Percentiles rank a stretch among this genome's conserved stretches.
These are phyloP conservation scores for Drosophila pruinosa DNA, from an alignment of 1,140 invertebrate genomes.

Conservation along the genomic window DNA sequence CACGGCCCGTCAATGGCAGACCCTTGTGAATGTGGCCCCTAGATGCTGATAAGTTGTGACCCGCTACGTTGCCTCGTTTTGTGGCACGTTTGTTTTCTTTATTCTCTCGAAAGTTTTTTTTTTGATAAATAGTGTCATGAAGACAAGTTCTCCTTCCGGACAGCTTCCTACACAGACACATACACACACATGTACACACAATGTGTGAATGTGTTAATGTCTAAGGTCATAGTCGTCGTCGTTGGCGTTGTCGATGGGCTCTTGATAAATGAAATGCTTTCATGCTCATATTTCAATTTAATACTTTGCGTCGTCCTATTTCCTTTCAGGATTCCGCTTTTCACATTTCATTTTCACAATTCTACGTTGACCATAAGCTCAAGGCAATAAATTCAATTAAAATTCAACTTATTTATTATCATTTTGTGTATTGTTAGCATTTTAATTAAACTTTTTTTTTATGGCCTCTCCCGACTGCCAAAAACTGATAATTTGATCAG, in stretches of 20 bases:
- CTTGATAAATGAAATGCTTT: constrained; percentile 73
- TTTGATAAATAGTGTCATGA: constrained; percentile 56
- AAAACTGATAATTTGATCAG: background rate
- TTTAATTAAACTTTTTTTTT: constrained; percentile 38
- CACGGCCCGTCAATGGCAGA: constrained; percentile 67
- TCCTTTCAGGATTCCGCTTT: constrained; percentile 30
- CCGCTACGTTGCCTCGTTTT: constrained; percentile 45
- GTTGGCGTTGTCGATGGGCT: constrained; percentile 9
- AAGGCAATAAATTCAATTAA: constrained; percentile 63
- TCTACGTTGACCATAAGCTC: constrained; percentile 21
- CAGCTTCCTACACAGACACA: background rate
- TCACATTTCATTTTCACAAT: constrained; percentile 12
- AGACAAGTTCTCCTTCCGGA: background rate
- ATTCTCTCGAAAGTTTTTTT: constrained; percentile 31
- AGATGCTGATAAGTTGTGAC: constrained; percentile 72
- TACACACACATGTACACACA: constrained; percentile 2
- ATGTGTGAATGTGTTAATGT: constrained; percentile 75
- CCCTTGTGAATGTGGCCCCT: constrained; percentile 29
- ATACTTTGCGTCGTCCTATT: constrained; percentile 39
- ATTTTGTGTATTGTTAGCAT: constrained; percentile 16
- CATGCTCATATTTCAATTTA: constrained; percentile 76
- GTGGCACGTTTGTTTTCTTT: constrained; percentile 64
- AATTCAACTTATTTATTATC: constrained; percentile 14
- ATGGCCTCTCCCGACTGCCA: background rate
- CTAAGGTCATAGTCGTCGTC: constrained; percentile 54